phyloP scores from a whole-genome alignment of 2,888 invertebrate genomes.

The Tanypteryx hageni region DNA sequence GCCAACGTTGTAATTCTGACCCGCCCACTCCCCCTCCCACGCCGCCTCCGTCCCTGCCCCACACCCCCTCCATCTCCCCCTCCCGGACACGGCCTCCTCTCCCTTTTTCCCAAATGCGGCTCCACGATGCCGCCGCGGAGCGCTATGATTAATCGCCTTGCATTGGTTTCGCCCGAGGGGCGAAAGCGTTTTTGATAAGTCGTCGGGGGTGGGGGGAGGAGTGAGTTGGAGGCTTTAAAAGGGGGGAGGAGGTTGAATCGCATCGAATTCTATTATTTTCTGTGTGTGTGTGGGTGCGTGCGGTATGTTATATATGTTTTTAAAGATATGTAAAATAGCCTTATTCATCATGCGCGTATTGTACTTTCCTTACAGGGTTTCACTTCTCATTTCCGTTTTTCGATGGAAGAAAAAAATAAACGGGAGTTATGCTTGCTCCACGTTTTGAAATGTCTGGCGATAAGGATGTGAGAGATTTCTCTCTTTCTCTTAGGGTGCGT shows the following conservation, averaged over 20 bases:
- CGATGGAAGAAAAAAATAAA: not conserved
- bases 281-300: not conserved
- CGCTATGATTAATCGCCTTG: slow-evolving; percentile 53
- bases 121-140: not conserved
- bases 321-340: slow-evolving; percentile 49
- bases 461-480: not conserved
- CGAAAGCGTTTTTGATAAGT: slow-evolving; percentile 62
- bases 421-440: not conserved
- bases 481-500: not conserved
- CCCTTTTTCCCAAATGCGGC: not conserved
- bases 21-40: not conserved
- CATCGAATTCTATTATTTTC: not conserved
- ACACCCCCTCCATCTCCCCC: not conserved
- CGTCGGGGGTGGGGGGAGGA: not conserved
- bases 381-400: slow-evolving; percentile 52
- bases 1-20: not conserved
- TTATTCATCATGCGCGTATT: slow-evolving; percentile 51
- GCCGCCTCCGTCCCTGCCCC: not conserved
- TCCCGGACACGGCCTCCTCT: not conserved
- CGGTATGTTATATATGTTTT: slow-evolving; percentile 26
- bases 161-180: slow-evolving; percentile 45
- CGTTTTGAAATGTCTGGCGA: not conserved
- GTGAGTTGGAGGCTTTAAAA: not conserved
- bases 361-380: slow-evolving; percentile 55
- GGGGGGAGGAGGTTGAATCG: not conserved